Evolutionary conservation across 2,113 vertebrate genomes (phyloP), one percentile per base, ranked within the genome.

Genomic region (Micronycteris hirsuta): DNA sequence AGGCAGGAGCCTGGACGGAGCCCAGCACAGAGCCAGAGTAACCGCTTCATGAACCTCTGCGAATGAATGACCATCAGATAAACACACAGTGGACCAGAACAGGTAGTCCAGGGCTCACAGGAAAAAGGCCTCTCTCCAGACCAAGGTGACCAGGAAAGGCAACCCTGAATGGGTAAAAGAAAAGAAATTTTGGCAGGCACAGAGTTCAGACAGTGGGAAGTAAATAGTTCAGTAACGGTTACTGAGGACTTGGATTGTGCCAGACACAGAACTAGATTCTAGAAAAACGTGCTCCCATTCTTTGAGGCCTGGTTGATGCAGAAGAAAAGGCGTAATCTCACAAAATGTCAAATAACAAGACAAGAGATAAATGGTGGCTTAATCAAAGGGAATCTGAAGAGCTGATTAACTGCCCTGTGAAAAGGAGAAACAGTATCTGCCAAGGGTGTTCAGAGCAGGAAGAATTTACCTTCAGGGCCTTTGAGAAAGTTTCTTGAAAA

Each of bases 21-120:
- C 7, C n/a, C 14, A 52, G 63, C 45, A 20, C 36, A 61, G 61
- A 85, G 26, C 22, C 77, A 54, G 52, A 26, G 13, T 43, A 58
- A 81, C 20, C 1, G 1, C 43, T n/a, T 6, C 28, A 0, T 0
- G 41, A 7, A 15, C 33, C 17, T 80, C 68, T 10, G 41, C 13
- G 58, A 70, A 38, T 13, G 15, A 26, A 16, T 1, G 1, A 24
- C 52, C 6, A 31, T 52, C 63, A 19, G 41, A 38, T 19, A 17
- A 73, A 41, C 15, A 28, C 24, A 41, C 19, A n/a, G 0, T 52
- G 49, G n/a, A 41, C 49, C 65, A 8, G 0, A 31, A 14, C 47
- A 52, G 31, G 54, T 38, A 7, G 47, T 28, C 17, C n/a, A 63
- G 43, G 41, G 20, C 22, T 80, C 43, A 5, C 17, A 74, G 61